Conservation (phyloP, 2,888 invertebrate species). For the Volucella inanis region DNA sequence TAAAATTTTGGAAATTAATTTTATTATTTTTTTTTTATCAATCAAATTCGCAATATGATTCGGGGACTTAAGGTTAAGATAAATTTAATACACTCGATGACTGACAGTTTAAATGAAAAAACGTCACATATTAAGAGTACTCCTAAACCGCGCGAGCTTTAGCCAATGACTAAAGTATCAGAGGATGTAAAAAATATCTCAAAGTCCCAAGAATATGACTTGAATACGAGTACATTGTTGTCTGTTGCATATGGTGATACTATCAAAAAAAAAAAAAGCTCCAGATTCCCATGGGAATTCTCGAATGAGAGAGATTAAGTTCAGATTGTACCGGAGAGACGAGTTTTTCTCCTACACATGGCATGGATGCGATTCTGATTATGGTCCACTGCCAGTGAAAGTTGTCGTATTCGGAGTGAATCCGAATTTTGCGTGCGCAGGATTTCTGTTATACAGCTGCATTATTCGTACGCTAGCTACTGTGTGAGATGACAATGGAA, state of each 20-base stretch:
- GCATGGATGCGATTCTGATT: neutral
- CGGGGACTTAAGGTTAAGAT: neutral
- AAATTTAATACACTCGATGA: conserved; percentile 19
- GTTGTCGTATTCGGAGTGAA: conserved; percentile 44
- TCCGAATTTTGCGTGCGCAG: conserved; percentile 50
- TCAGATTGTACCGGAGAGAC: conserved; percentile 2
- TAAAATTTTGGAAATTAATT: neutral
- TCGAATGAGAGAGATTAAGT: conserved; percentile 14
- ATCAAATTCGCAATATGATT: too few species aligned
- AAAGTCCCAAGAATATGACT: conserved; percentile 19
- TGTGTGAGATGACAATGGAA: conserved; percentile 25
- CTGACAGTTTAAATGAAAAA: conserved; percentile 7
- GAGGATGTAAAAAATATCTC: conserved; percentile 61
- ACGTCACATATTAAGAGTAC: conserved; percentile 37
- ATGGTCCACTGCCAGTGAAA: neutral
- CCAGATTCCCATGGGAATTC: conserved; percentile 10
- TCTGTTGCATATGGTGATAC: conserved; percentile 61
- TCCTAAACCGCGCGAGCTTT: conserved; percentile 69
- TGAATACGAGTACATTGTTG: conserved; percentile 28
- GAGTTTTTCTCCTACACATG: neutral
- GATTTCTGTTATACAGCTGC: conserved; percentile 2
- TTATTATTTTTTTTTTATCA: neutral
- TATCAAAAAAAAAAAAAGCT: conserved; percentile 22
- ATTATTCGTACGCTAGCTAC: neutral
- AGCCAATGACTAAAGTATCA: conserved; percentile 66